Conservation (phyloP, 2,888 invertebrate genomes). For the Dicyrtoma fusca region DNA sequence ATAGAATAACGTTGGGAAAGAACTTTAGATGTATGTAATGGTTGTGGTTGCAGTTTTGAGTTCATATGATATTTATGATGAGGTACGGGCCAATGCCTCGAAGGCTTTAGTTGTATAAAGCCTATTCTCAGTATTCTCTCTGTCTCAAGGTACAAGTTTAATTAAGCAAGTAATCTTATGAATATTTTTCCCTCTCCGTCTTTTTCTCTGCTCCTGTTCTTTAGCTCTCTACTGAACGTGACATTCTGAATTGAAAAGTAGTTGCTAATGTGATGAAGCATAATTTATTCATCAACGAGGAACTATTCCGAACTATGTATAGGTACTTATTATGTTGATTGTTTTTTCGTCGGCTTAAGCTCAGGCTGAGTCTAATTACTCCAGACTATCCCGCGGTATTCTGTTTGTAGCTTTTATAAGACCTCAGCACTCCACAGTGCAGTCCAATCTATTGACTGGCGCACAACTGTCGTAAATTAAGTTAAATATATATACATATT, state of each 20-base stretch:
- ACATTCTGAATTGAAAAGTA: conserved; percentile 29
- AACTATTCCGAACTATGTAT: too few relatives aligned
- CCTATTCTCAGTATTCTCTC: conserved; percentile 10
- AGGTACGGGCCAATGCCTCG: conserved; percentile 5
- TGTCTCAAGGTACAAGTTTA: conserved; percentile 27
- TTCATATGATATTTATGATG: conserved; percentile 7
- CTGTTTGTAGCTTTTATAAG: too few relatives aligned
- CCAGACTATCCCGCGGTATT: too few relatives aligned
- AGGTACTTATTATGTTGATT: conserved; percentile 43
- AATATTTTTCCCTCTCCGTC: conserved; percentile 18
- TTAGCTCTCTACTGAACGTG: conserved; percentile 10
- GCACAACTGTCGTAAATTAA: too few relatives aligned
- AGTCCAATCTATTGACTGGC: too few relatives aligned
- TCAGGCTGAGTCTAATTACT: not conserved
- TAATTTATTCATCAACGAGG: conserved; percentile 41
- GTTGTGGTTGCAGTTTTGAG: not conserved
- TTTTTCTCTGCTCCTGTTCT: not conserved
- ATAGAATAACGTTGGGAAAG: too few relatives aligned
- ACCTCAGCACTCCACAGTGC: too few relatives aligned
- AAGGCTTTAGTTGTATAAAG: conserved; percentile 4
- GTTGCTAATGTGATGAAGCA: conserved; percentile 39
- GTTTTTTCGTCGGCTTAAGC: conserved; percentile 24
- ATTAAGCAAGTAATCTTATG: conserved; percentile 27
- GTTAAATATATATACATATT: too few relatives aligned
- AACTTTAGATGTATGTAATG: too few relatives aligned